Conservation (phyloP, 1,140 invertebrate species). For the Drosophila watanabei region DNA sequence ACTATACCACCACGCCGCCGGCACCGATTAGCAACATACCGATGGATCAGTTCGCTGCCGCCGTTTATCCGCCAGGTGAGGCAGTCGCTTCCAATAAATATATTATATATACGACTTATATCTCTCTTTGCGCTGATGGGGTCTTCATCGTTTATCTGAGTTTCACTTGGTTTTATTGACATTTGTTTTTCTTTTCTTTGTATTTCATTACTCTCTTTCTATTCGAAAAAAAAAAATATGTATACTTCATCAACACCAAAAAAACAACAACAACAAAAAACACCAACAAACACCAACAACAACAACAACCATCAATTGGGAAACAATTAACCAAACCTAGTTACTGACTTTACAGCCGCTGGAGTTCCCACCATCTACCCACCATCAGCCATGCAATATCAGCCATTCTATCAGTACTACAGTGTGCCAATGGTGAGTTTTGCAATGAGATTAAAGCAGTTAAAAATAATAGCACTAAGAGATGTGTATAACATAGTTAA, state of each 20-base stretch:
- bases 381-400: slow-evolving; percentile 86
- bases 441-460: background rate
- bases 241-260: slow-evolving; percentile 44
- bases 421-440: slow-evolving; percentile 85
- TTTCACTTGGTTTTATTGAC: slow-evolving; percentile 63
- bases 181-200: slow-evolving; percentile 71
- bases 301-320: slow-evolving; percentile 50
- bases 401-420: slow-evolving; percentile 86
- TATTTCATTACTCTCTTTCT: slow-evolving; percentile 64
- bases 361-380: slow-evolving; percentile 85
- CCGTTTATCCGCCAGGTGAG: slow-evolving; percentile 85
- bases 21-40: slow-evolving; percentile 85
- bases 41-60: slow-evolving; percentile 85
- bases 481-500: too few species aligned
- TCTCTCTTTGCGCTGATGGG: slow-evolving; percentile 20
- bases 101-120: background rate
- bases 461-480: slow-evolving; percentile 4
- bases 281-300: slow-evolving; percentile 19
- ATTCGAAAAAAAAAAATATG: slow-evolving; percentile 9
- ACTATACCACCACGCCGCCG: slow-evolving; percentile 85
- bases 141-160: slow-evolving; percentile 33
- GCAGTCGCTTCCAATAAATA: background rate
- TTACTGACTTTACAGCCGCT: slow-evolving; percentile 85
- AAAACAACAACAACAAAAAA: slow-evolving; percentile 43
- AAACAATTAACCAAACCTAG: slow-evolving; percentile 73